Evolutionary conservation across 92 coral and sea anemone species (phyloP), one percentile per base, ranked within the genome.

Genomic region (Anthopleura xanthogrammica): DNA sequence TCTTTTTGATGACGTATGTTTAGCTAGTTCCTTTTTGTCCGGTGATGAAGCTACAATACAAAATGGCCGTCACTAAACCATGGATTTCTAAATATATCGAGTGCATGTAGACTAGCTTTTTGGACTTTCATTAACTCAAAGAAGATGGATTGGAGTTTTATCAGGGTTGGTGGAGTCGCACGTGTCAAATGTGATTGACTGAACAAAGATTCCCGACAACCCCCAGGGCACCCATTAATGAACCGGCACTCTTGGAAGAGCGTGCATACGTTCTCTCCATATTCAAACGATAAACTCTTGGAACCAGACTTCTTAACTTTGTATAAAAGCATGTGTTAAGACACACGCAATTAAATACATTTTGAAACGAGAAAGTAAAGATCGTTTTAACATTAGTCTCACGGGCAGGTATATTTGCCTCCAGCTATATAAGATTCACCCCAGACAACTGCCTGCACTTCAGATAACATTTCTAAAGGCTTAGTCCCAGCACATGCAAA

Each of bases 191-290:
- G 13, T 68, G 43, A 29, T 29, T 23, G 41, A 23, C 46, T 24
- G 42, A 24, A 8, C 74, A 68, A 68, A 68, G 74, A 68, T 68
- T 20, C 84, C 57, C 54, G 22, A 43, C 42, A 22, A 39, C 84
- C 84, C 77, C 41, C 7, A 58, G 65, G 84, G 84, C 84, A 65
- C 55, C 71, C 46, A 40, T 77, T 22, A 23, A 43, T 20, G 54
- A 42, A 68, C 77, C 62, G 64, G 65, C 83, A 22, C n/a, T 79
- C 36, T 65, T 77, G 80, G 17, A 40, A 41, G 55, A 62, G 5
- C 36, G 74, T 68, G 29, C 74, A 36, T 68, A 68, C 74, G 16
- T 23, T 12, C 16, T 13, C 42, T 36, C 2, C 74, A 68, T 29
- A 68, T 68, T 77, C 58, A 58, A 79, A 41, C 12, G 82, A 57